Evolutionary conservation across 2,797 vertebrate species (phyloP).

Genomic region (Pitangus sulphuratus): DNA sequence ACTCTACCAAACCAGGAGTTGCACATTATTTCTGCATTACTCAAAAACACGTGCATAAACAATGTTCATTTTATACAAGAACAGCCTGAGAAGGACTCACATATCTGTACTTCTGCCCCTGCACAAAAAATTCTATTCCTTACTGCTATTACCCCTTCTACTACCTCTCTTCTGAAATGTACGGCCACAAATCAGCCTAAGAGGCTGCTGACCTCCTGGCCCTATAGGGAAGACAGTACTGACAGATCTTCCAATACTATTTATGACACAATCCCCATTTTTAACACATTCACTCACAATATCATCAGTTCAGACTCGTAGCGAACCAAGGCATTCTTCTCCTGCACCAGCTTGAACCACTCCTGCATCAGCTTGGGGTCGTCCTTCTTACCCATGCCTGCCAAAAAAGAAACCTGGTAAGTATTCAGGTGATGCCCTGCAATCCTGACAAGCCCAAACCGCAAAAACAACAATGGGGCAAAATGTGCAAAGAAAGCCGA

Average conservation of each 20-base stretch:
- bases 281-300: constrained; percentile 86
- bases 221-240: not conserved
- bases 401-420: constrained; percentile 72
- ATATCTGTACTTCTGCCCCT: not conserved
- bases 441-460: constrained; percentile 63
- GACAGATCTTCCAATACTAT: not conserved
- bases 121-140: not conserved
- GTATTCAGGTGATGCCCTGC: not conserved
- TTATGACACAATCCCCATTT: not conserved
- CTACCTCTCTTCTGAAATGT: not conserved
- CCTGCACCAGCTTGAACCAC: constrained; percentile 98
- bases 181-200: not conserved
- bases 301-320: constrained; percentile 99
- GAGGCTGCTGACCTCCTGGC: not conserved
- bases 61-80: not conserved
- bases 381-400: constrained; percentile 99
- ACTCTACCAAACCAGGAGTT: not conserved
- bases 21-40: not conserved
- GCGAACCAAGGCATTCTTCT: constrained; percentile 97
- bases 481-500: constrained; percentile 82
- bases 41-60: accelerated
- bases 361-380: constrained; percentile 99
- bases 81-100: not conserved
- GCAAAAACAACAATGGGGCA: constrained; percentile 70
- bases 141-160: not conserved